Evolutionary conservation across 2,888 invertebrate species (phyloP), one percentile per base, ranked within the genome.

Genomic region (Colletes collaris): DNA sequence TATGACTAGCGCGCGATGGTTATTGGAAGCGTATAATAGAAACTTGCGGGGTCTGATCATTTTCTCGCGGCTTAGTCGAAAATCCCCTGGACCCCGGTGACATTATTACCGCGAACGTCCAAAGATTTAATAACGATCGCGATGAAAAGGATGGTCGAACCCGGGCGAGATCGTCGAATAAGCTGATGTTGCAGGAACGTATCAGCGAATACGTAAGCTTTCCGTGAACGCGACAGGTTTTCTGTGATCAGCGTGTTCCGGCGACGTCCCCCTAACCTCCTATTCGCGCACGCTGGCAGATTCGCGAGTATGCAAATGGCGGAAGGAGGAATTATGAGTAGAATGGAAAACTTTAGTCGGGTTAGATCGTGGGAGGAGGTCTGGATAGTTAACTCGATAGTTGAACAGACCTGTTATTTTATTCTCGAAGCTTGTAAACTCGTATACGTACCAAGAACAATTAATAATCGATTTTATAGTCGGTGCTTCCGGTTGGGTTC

Each of bases 181-280:
- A 84, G 81, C 86, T 84, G 82, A 84, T 79, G 63, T 67, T 72
- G 85, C 86, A 85, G 49, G 68, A 84, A 81, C 49, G 60, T 85
- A 64, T 77, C 62, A 77, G 62, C 75, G 82, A 79, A 81, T 83
- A 82, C 71, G 70, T 80, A 84, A 76, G 80, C 78, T 76, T 72
- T 64, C 70, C 37, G 50, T 60, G 65, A 73, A 76, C 56, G 79
- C 76, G 73, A 81, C 82, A 82, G 84, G 69, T 84, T 86, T 85
- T 84, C 78, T 60, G 53, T 52, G 78, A 86, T 82, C 86, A 78
- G 72, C 78, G 65, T 75, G 76, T 76, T 76, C 74, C 63, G 5
- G 3, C 63, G 40, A 67, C 56, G 65, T 65, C 44, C 27, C 53
- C 40, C 69, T 67, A 64, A 79, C 74, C 62, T 73, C 63, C 27